These are phyloP conservation scores for Fratercula arctica DNA, from an alignment of 2,797 vertebrate species.

Conservation along the genomic window DNA sequence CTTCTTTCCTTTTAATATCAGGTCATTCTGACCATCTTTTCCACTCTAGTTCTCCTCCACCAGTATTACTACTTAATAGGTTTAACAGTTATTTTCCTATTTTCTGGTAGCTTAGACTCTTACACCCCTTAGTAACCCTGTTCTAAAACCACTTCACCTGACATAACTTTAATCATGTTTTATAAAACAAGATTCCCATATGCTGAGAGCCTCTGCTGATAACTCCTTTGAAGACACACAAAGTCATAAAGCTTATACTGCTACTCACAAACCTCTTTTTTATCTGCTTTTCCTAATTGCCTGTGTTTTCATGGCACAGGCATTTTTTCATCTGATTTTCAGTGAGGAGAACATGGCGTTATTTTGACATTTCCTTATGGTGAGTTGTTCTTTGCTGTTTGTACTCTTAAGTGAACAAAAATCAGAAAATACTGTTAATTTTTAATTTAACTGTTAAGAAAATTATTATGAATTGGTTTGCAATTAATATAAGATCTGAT, in stretches of 20 bases:
- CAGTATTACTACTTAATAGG: not conserved
- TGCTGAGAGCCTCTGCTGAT: not conserved
- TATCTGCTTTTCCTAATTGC: not conserved
- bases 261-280: not conserved
- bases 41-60: conserved; percentile 2
- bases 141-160: not conserved
- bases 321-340: not conserved
- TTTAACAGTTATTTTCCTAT: conserved; percentile 14
- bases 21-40: conserved; percentile 36
- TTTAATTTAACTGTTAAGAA: not conserved
- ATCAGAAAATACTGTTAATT: not conserved
- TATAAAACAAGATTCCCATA: not conserved
- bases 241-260: not conserved
- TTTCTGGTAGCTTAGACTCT: conserved; percentile 8
- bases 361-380: not conserved
- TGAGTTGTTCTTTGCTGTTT: not conserved
- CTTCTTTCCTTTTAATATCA: conserved; percentile 33
- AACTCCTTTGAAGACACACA: not conserved
- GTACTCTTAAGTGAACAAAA: not conserved
- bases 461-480: not conserved
- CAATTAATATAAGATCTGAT: not conserved
- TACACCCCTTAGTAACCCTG: not conserved
- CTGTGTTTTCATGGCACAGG: not conserved
- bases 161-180: not conserved
- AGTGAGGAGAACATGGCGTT: not conserved